phyloP scores from a whole-genome alignment of 1,140 invertebrate genomes.

The Aphelenchoides avenae region DNA sequence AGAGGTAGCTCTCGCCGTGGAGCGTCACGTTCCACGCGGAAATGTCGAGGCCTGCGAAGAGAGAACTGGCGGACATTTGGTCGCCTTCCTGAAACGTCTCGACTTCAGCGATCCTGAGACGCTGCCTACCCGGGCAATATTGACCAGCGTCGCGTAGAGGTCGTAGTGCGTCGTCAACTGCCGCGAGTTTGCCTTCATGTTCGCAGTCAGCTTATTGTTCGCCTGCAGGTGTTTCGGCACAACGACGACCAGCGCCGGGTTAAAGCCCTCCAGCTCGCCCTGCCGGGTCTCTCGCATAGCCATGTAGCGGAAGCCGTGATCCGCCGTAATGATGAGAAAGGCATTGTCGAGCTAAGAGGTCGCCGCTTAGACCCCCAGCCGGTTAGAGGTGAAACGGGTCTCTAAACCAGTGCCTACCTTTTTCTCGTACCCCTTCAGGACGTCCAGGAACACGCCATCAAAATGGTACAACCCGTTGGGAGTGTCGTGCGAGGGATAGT shows the following conservation, averaged over 20 bases:
- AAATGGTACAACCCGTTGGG: background rate
- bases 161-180: constrained; percentile 9
- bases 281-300: background rate
- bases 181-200: constrained; percentile 12
- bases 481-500: background rate
- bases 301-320: constrained; percentile 1
- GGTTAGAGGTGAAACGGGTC: no score
- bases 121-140: constrained; percentile 2
- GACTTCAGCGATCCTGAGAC: no score
- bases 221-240: constrained; percentile 5
- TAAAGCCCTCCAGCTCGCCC: background rate
- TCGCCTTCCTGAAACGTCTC: background rate
- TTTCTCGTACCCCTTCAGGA: constrained; percentile 4
- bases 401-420: no score
- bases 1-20: background rate
- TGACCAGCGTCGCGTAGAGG: constrained; percentile 6
- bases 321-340: constrained; percentile 1
- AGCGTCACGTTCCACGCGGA: background rate
- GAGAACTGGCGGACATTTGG: background rate
- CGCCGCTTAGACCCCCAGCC: no score
- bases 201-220: background rate
- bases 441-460: background rate
- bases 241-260: constrained; percentile 9
- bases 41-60: background rate
- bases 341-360: constrained; percentile 5